Conservation (phyloP, 2,113 vertebrate genomes). For the Hyla sarda region DNA sequence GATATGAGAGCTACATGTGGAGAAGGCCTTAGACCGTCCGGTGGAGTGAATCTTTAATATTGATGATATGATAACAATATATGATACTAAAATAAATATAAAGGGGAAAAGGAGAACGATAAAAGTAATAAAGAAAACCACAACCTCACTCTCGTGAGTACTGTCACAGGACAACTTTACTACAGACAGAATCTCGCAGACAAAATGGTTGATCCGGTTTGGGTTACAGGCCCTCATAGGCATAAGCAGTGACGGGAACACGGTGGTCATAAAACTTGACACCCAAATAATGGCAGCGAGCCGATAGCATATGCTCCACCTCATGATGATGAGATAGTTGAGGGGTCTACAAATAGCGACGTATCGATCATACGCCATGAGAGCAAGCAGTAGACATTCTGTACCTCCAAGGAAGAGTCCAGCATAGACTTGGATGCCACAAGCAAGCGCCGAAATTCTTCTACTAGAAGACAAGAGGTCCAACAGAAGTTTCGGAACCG, state of each 20-base stretch:
- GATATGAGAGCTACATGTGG: background rate
- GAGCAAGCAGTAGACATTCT: background rate
- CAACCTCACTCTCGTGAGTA: background rate
- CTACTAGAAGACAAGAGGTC: background rate
- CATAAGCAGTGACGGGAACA: background rate
- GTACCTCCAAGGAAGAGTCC: background rate
- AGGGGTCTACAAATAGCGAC: background rate
- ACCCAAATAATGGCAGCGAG: background rate
- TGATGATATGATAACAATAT: background rate
- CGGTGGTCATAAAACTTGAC: too few relatives aligned
- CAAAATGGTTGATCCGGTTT: background rate
- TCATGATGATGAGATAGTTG: background rate
- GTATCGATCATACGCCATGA: background rate
- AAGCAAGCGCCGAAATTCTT: background rate
- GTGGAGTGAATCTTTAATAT: constrained; percentile 6
- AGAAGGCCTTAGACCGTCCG: background rate
- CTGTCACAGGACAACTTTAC: background rate
- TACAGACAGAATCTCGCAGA: background rate
- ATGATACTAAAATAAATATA: background rate
- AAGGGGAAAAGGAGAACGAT: background rate
- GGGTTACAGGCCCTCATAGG: background rate
- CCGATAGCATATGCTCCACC: constrained; percentile 4
- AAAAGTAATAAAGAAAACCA: background rate
- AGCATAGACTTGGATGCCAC: background rate
- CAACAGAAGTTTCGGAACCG: background rate